Evolutionary conservation across 2,113 vertebrate genomes (phyloP), one percentile per base, ranked within the genome.

Genomic region (Equus quagga): DNA sequence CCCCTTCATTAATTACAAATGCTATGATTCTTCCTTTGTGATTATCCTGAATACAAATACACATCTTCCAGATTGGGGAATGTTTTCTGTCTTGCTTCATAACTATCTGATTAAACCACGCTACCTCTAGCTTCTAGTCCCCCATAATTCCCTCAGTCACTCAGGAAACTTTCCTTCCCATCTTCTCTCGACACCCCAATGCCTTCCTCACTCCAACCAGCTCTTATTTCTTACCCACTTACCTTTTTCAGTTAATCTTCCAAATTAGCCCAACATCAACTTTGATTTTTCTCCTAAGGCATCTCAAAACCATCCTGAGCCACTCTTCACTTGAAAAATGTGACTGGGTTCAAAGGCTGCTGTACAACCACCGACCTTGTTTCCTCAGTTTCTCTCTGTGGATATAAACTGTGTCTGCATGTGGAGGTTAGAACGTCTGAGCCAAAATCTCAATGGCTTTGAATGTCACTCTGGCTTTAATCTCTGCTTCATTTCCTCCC

Each of bases 1-100:
- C 86, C 98, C 75, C 72, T 80, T 97, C 97, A 91, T 58, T 89
- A 89, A 60, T 75, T 83, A 81, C 46, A 46, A n/a, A 19, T 14
- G 51, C 28, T 28, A 76, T 1, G 11, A 24, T 3, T 24, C 72
- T 17, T 75, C 84, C 72, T 51, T 62, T 64, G 89, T 60, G 46
- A 21, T 23, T 60, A 26, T 24, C 24, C 46, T 31, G 4, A 87
- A 72, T 31, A 36, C 76, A 28, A 54, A 49, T 12, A 44, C 23
- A 17, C 21, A 28, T 13, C 83, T 81, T 91, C 60, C 26, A 41
- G 17, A 49, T 1, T 7, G 58, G 41, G 60, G 41, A 15, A 19
- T 1, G 0, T 8, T 73, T 3, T 60, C 82, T 7, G 12, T 62
- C 83, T 54, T 44, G 62, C n/a, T 49, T 46, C 62, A 33, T 46